Evolutionary conservation across 1,140 invertebrate genomes (phyloP), one percentile per base, ranked within the genome.

Genomic region (Marisa cornuarietis): DNA sequence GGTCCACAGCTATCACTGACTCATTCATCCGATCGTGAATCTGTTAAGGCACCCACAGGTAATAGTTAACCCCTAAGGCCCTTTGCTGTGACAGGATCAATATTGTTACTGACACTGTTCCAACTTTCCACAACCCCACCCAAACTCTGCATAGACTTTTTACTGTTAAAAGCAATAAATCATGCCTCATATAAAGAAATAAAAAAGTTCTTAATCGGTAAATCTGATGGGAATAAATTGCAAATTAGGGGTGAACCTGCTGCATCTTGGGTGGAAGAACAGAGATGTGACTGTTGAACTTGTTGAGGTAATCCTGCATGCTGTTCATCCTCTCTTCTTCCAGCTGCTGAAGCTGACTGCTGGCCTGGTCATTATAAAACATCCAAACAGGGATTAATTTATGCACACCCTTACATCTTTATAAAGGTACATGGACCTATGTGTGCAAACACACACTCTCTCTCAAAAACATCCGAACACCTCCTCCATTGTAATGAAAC

Each of bases 301-400:
- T 94, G 78, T 93, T 93, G 54, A 95, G 93, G 79, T 95, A 92
- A 62, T 95, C 94, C 85, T 96, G 96, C 85, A 98, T 93, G 78
- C 95, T 95, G 61, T 93, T 93, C 42, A 98, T 91, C 81, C 97
- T 93, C 89, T 98, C 96, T 88, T 98, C 96, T 89, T 99, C 97
- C 76, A 98, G 91, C 52, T 94, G 93, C 89, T 97, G 95, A 76
- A 94, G 92, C 83, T 93, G 93, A 22, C 90, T 90, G 83, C 92
- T 92, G 8, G 96, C 96, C 86, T 90, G 83, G 61, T 85, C 82
- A 79, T 76, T 18, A 78, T 69, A 76, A 24, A 78, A n/a, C 31
- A 26, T 26, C 26, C 22, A 13, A 18, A 74, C 6, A 58, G 8
- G 54, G 54, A 58, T 72, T 54, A 42, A 65, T 66, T n/a, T 65